phyloP scores from a whole-genome alignment of 2,888 invertebrate genomes.

The Venusia cambrica region DNA sequence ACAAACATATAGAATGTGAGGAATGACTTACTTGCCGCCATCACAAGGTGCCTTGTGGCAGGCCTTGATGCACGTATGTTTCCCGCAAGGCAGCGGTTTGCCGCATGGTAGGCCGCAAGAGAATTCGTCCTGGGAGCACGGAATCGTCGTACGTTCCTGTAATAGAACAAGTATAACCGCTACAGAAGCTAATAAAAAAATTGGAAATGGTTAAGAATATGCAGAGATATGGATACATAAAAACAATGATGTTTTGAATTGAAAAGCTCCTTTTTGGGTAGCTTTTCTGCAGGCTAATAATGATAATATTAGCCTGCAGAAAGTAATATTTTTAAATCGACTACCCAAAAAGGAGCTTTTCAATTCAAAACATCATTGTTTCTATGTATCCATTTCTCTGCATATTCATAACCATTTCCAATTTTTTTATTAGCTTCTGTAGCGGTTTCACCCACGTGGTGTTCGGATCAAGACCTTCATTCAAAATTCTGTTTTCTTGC shows the following conservation, averaged over 20 bases:
- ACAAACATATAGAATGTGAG: too few species aligned
- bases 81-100: slow-evolving; percentile 88
- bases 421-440: neutral
- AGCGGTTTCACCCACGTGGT: too few species aligned
- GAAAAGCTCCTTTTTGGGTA: too few species aligned
- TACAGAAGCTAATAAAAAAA: neutral
- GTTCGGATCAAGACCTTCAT: too few species aligned
- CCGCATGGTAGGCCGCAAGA: slow-evolving; percentile 95
- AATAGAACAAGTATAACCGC: slow-evolving; percentile 17
- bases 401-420: neutral
- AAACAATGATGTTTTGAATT: neutral
- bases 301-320: too few species aligned
- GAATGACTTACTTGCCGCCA: slow-evolving; percentile 77
- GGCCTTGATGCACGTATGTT: slow-evolving; percentile 90
- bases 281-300: too few species aligned
- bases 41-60: slow-evolving; percentile 90
- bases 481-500: too few species aligned
- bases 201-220: neutral
- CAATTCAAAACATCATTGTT: too few species aligned
- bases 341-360: too few species aligned
- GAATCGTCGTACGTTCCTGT: slow-evolving; percentile 91
- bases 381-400: neutral
- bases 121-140: slow-evolving; percentile 91
- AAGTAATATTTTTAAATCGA: too few species aligned
- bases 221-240: neutral